Percentiles rank a stretch among this genome's conserved stretches.
Evolutionary conservation across 2,113 vertebrate species (phyloP).

Genomic region (Xyliphius kryptos): DNA sequence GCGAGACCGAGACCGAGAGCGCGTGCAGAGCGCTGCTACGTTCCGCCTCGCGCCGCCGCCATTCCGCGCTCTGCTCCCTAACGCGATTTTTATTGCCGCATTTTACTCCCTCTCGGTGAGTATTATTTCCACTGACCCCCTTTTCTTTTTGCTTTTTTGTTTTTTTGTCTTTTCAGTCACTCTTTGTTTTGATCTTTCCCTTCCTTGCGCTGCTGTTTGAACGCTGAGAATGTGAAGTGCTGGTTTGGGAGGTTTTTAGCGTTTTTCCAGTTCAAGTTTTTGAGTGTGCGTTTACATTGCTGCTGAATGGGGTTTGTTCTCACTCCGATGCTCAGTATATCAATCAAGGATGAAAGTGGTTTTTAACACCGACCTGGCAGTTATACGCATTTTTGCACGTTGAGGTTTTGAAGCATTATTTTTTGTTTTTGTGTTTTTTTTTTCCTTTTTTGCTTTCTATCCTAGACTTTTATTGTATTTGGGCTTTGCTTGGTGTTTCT

Average conservation of each 20-base stretch:
- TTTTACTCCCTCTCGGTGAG: conserved; percentile 79
- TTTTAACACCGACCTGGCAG: conserved; percentile 77
- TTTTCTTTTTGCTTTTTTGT: too few relatives aligned
- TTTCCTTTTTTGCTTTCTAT: conserved; percentile 60
- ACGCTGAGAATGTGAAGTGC: conserved; percentile 76
- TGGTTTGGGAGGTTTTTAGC: conserved; percentile 81
- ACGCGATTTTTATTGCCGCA: conserved; percentile 73
- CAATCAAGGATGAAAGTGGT: conserved; percentile 79
- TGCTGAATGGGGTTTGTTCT: conserved; percentile 63
- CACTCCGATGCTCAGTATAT: conserved; percentile 73
- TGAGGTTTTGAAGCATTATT: conserved; percentile 70
- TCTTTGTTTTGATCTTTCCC: too few relatives aligned
- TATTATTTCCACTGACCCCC: conserved; percentile 90
- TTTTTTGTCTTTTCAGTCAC: too few relatives aligned
- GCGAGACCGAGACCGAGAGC: conserved; percentile 86
- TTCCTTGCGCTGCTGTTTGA: conserved; percentile 84
- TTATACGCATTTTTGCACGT: conserved; percentile 74
- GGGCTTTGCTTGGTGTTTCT: conserved; percentile 77
- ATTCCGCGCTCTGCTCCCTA: too few relatives aligned
- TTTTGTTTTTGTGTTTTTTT: too few relatives aligned
- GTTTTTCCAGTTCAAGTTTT: conserved; percentile 72
- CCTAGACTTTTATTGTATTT: conserved; percentile 76
- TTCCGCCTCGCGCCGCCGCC: conserved; percentile 82
- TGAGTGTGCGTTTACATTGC: conserved; percentile 86
- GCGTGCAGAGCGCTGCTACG: conserved; percentile 78